Conservation (phyloP, 2,888 invertebrate species). For the Baccha elongata region DNA sequence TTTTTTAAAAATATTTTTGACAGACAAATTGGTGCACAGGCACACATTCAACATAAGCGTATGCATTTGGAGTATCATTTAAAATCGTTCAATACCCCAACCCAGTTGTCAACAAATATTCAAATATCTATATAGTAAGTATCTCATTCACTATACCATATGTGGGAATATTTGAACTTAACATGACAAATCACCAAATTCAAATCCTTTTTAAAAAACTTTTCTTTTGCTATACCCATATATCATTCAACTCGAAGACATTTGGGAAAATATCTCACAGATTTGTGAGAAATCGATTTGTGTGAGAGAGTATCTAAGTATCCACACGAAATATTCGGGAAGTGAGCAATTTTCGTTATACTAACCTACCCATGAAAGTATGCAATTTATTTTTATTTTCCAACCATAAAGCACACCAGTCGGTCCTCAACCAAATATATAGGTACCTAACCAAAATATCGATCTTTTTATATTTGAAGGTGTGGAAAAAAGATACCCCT, state of each 20-base stretch:
- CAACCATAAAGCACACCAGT: slow-evolving; percentile 24
- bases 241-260: slow-evolving; percentile 39
- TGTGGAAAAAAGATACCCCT: not conserved
- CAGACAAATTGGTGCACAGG: too few species aligned
- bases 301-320: slow-evolving; percentile 3
- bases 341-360: too few species aligned
- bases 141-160: not conserved
- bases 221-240: slow-evolving; percentile 12
- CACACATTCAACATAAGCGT: too few species aligned
- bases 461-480: slow-evolving; percentile 28
- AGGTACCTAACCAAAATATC: slow-evolving; percentile 29
- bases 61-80: not conserved
- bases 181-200: slow-evolving; percentile 35
- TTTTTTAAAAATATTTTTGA: too few species aligned
- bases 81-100: not conserved
- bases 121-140: slow-evolving; percentile 17
- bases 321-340: not conserved
- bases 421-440: not conserved
- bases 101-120: not conserved
- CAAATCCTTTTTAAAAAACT: slow-evolving; percentile 42
- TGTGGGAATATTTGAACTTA: not conserved
- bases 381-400: slow-evolving; percentile 56
- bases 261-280: slow-evolving; percentile 12
- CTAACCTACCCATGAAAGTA: slow-evolving; percentile 34
- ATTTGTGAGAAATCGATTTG: slow-evolving; percentile 51